Percentiles rank a stretch among this genome's conserved stretches.
Conservation (phyloP, 2,797 vertebrate species). For the Crenuchus spilurus region DNA sequence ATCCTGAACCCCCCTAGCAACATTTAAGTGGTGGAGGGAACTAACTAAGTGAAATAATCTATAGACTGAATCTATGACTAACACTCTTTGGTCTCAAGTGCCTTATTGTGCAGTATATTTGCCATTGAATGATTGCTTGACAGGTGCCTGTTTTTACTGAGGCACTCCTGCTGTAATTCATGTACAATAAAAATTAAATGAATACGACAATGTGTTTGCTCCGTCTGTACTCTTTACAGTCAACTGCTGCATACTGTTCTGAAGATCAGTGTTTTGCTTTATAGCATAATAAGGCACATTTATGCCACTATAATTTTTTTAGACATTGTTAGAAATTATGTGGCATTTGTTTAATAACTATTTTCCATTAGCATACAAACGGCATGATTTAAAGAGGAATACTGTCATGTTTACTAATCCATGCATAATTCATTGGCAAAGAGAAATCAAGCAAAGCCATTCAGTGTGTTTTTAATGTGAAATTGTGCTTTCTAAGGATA, state of each 20-base stretch:
- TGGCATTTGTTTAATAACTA: too few species aligned
- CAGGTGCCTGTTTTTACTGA: conserved; percentile 54
- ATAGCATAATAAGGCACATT: not conserved
- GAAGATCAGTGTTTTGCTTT: not conserved
- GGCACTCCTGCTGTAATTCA: conserved; percentile 52
- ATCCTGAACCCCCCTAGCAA: conserved; percentile 68
- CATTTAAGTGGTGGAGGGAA: conserved; percentile 62
- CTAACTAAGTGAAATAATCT: conserved; percentile 53
- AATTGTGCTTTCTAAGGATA: too few species aligned
- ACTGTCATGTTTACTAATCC: too few species aligned
- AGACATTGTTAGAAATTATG: too few species aligned
- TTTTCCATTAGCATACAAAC: too few species aligned
- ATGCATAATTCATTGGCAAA: too few species aligned
- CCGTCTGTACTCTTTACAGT: not conserved
- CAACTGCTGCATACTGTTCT: not conserved
- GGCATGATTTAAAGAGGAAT: too few species aligned
- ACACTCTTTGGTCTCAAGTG: conserved; percentile 33
- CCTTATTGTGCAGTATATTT: conserved; percentile 8
- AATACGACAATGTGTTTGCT: conserved; percentile 21
- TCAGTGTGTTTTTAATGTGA: too few species aligned
- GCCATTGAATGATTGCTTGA: conserved; percentile 26
- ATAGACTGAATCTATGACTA: conserved; percentile 47
- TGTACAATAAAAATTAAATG: conserved; percentile 65
- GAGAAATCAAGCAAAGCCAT: too few species aligned
- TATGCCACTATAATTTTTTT: too few species aligned